A percentile compares a stretch with the other conserved stretches of the same genome.
Conservation (phyloP, 2,113 vertebrate genomes). For the Odocoileus virginianus region DNA sequence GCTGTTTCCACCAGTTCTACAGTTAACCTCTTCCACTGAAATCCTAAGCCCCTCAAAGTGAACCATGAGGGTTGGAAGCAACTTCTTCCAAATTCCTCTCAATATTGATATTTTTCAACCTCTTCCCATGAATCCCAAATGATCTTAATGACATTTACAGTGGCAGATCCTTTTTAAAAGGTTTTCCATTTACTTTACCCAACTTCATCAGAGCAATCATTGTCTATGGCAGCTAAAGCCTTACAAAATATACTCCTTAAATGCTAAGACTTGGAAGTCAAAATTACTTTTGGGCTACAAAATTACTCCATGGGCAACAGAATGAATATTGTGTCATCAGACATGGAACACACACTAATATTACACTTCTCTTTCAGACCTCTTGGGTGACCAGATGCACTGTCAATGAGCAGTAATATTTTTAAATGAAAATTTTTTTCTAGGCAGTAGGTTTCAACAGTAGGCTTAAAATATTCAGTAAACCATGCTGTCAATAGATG, state of each 20-base stretch:
- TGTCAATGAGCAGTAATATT: neutral
- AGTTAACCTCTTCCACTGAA: neutral
- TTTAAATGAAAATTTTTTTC: neutral
- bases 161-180: neutral
- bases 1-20: neutral
- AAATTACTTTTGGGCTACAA: neutral
- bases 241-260: neutral
- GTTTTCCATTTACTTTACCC: neutral
- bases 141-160: neutral
- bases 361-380: neutral
- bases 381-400: neutral
- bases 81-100: neutral
- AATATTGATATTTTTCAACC: neutral
- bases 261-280: neutral
- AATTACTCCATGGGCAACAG: neutral
- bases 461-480: neutral
- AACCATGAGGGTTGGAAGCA: neutral
- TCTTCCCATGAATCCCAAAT: neutral
- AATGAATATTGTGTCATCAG: neutral
- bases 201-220: neutral
- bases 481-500: neutral
- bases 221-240: neutral
- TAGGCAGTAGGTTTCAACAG: neutral
- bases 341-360: neutral
- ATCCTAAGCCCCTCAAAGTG: neutral